Evolutionary conservation across 1,140 invertebrate species (phyloP), one percentile per base, ranked within the genome.

Genomic region (Homalodisca vitripennis): DNA sequence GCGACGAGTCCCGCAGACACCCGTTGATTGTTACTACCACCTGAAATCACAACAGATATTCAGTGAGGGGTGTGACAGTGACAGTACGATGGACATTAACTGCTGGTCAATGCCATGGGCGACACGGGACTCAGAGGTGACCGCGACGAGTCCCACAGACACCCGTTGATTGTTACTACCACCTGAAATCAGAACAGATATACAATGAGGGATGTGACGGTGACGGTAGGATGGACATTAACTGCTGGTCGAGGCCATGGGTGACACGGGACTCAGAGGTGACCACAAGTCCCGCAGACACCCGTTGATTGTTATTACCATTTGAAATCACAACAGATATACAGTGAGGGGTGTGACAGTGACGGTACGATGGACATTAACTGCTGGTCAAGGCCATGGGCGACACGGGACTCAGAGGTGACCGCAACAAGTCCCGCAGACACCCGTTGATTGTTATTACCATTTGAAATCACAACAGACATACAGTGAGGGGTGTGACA

Each of bases 391-490:
- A 93, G 41, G 92, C 92, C 78, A 92, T 89, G 72, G 92, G 92
- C 77, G 88, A 90, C 75, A 89, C 88, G 72, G 89, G 89, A 78
- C 91, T 92, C 77, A 92, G 84, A 70, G 92, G 92, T 75, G 91
- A 93, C 77, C 91, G 88, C 68, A 87, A 88, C 70, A 89, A 89
- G 79, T 93, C 91, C 69, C 91, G 85, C 73, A 92, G 84, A 80
- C 92, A 93, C 29, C 94, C 94, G 73, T 95, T 95, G 77, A 97
- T 81, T 68, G 94, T 97, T 75, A 96, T 89, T 72, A 96, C 89
- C 77, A 96, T 71, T 71, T 74, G 47, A n/a, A n/a, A n/a, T n/a
- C n/a, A n/a, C n/a, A n/a, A n/a, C n/a, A n/a, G n/a, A 34, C 32
- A 26, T 24, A 27, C 31, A 48, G 41, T 27, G 41, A 41, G 32